These are phyloP conservation scores for Tuta absoluta DNA, from an alignment of 2,888 invertebrate genomes.

Conservation along the genomic window DNA sequence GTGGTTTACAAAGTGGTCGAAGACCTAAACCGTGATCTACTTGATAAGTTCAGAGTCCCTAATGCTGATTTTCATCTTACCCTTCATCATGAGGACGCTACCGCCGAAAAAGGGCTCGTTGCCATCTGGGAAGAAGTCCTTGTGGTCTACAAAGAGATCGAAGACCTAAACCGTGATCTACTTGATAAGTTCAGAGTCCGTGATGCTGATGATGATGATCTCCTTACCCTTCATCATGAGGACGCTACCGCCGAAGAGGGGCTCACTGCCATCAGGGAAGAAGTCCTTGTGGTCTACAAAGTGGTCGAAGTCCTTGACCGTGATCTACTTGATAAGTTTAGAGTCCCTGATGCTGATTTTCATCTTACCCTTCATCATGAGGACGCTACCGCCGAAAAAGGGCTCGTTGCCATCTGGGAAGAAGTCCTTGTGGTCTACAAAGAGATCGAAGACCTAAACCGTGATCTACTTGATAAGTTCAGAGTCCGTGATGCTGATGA, in stretches of 20 bases:
- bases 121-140: slow-evolving; percentile 56
- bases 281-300: slow-evolving; percentile 74
- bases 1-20: slow-evolving; percentile 80
- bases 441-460: slow-evolving; percentile 82
- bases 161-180: slow-evolving; percentile 80
- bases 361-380: slow-evolving; percentile 57
- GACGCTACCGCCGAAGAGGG: slow-evolving; percentile 62
- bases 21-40: slow-evolving; percentile 78
- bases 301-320: slow-evolving; percentile 81
- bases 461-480: slow-evolving; percentile 72
- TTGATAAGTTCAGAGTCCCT: slow-evolving; percentile 58
- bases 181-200: slow-evolving; percentile 58
- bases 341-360: slow-evolving; percentile 80
- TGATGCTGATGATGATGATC: too few relatives aligned
- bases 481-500: too few relatives aligned
- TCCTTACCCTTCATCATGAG: slow-evolving; percentile 54
- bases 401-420: slow-evolving; percentile 64
- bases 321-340: slow-evolving; percentile 75
- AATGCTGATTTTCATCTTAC: too few relatives aligned
- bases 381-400: slow-evolving; percentile 58
- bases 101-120: slow-evolving; percentile 66
- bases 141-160: slow-evolving; percentile 79
- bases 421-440: slow-evolving; percentile 70
- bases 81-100: slow-evolving; percentile 62
- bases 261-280: slow-evolving; percentile 62